Percentiles rank a stretch among this genome's conserved stretches.
Evolutionary conservation across 2,797 vertebrate species (phyloP).

Genomic region (Mormyrops boulengeri): DNA sequence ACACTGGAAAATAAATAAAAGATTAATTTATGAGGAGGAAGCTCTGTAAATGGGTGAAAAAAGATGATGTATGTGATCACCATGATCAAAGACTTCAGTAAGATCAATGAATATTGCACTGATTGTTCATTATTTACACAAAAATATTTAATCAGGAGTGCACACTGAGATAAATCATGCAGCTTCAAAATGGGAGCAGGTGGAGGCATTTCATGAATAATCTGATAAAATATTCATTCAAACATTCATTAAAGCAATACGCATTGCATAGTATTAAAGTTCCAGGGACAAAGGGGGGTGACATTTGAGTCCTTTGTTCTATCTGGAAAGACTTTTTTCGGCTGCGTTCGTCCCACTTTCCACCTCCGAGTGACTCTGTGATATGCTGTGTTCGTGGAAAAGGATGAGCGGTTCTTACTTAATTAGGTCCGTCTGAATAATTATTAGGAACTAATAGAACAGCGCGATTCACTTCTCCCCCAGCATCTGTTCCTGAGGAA

Average conservation of each 20-base stretch:
- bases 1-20: neutral
- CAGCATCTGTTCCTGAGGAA: conserved; percentile 67
- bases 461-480: conserved; percentile 68
- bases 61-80: conserved; percentile 12
- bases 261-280: conserved; percentile 30
- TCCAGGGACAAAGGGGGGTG: neutral
- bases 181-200: conserved; percentile 28
- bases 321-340: neutral
- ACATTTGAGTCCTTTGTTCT: conserved; percentile 13
- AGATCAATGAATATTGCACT: conserved; percentile 23
- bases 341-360: neutral
- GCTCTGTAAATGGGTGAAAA: neutral
- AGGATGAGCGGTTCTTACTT: conserved; percentile 42
- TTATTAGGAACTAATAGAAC: conserved; percentile 72
- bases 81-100: conserved; percentile 24
- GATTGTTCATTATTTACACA: conserved; percentile 26
- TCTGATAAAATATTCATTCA: conserved; percentile 42
- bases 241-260: conserved; percentile 38
- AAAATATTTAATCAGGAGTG: conserved; percentile 31
- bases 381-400: neutral
- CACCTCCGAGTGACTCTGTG: neutral
- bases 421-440: conserved; percentile 75
- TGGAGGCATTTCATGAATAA: conserved; percentile 41
- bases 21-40: neutral
- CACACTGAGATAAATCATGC: conserved; percentile 38